Conservation (phyloP, 2,888 invertebrate genomes). For the Pristionchus arcanus region DNA sequence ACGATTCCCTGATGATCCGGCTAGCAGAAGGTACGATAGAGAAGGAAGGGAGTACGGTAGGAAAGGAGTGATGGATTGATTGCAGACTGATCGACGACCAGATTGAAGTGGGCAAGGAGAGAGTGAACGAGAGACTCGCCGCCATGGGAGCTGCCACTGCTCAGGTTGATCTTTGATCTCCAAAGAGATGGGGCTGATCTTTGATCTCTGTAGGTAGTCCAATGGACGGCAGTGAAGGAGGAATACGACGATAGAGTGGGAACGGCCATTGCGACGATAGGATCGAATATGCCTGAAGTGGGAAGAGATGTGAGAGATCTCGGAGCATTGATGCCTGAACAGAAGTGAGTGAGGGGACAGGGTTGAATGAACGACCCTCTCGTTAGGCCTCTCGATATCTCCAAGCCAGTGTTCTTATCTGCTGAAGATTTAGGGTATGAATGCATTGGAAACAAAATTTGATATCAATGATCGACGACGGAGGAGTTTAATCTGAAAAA, state of each 20-base stretch:
- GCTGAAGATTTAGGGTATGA: too few species aligned
- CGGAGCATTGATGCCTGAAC: conserved; percentile 93
- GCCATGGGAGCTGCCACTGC: conserved; percentile 99
- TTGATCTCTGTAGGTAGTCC: conserved; percentile 84
- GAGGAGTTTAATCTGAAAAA: not conserved
- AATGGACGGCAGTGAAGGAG: conserved; percentile 88
- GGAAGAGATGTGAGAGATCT: conserved; percentile 93
- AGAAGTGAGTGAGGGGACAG: not conserved
- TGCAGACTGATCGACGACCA: conserved; percentile 92
- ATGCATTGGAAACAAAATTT: too few species aligned
- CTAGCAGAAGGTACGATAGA: conserved; percentile 57
- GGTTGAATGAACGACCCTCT: not conserved
- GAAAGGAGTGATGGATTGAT: not conserved
- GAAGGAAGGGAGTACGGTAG: not conserved
- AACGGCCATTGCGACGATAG: conserved; percentile 96
- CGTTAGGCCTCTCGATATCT: too few species aligned
- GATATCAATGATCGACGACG: too few species aligned
- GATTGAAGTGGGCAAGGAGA: conserved; percentile 95
- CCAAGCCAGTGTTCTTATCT: too few species aligned
- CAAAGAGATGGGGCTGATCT: not conserved
- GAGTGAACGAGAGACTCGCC: conserved; percentile 95
- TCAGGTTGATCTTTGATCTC: conserved; percentile 82
- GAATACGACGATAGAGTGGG: conserved; percentile 94
- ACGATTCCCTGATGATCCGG: conserved; percentile 71
- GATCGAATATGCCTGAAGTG: conserved; percentile 96